Percentiles rank a stretch among this genome's conserved stretches.
phyloP scores from a whole-genome alignment of 1,140 invertebrate species.

The Epicauta chinensis region DNA sequence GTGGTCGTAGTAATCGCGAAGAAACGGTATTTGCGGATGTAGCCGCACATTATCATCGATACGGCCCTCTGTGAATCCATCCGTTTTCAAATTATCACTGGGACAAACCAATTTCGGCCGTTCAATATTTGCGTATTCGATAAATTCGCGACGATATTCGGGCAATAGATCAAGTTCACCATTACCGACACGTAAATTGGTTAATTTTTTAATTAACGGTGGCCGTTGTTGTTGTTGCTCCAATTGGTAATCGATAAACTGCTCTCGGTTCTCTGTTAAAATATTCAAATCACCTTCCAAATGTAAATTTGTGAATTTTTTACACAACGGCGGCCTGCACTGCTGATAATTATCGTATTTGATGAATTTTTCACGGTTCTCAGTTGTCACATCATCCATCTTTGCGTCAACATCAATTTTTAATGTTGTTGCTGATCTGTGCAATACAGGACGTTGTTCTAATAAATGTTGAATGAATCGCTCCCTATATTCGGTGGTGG shows the following conservation, averaged over 20 bases:
- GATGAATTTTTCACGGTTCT: constrained; percentile 49
- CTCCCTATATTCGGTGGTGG: constrained; percentile 1
- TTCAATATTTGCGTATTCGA: constrained; percentile 30
- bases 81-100: constrained; percentile 27
- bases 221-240: constrained; percentile 33
- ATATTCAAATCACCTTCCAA: constrained; percentile 36
- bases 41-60: background rate
- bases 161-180: constrained; percentile 34
- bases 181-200: constrained; percentile 42
- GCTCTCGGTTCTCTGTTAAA: constrained; percentile 46
- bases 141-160: constrained; percentile 39
- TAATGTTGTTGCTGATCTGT: constrained; percentile 31
- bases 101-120: constrained; percentile 25
- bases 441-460: background rate
- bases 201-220: constrained; percentile 36
- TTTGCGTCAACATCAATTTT: constrained; percentile 47
- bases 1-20: background rate
- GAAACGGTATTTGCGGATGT: constrained; percentile 5
- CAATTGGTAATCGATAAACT: constrained; percentile 40
- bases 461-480: background rate
- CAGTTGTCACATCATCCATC: constrained; percentile 41
- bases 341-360: constrained; percentile 39
- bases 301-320: constrained; percentile 46
- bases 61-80: constrained; percentile 1
- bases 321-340: constrained; percentile 34